Base-by-base conservation (phyloP, 2,797 vertebrate genomes). In the Falco columbarius region DNA sequence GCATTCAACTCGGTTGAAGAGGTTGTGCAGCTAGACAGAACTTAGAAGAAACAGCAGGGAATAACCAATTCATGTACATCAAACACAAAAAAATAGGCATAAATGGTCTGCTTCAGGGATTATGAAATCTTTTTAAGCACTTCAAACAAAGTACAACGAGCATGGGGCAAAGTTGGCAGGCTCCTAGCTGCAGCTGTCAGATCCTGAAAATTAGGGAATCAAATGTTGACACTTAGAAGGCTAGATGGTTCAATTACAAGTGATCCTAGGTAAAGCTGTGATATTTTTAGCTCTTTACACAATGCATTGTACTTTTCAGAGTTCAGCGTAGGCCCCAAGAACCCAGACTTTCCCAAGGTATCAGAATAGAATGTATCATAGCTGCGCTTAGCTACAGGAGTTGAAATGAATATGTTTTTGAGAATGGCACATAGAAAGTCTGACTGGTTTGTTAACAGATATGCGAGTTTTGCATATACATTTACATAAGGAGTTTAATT, bases 271-370 rank as follows among this genome's bases (percentile, higher is more conserved):
- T 96, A 97, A 98, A 97, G 96, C 95, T 68, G 89, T 27, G 96
- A 4, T 98, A 98, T 98, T 98, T 98, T 98, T 98, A 98, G 97
- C 96, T 77, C 77, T 93, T 94, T 97, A 95, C 97, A 96, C 89
- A 97, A 91, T 14, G 80, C 96, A 91, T 94, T 97, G 96, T 97
- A 36, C 96, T 98, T 94, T 94, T 34, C 74, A 91, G 96, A 97
- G 97, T 95, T 97, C 96, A 97, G 72, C 76, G 17, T n/a, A 92
- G 86, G 86, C 92, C 85, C n/a, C 34, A 68, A 59, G 95, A 74
- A 91, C 65, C 54, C 30, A 14, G 81, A 82, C 76, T 94, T 96
- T 92, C 94, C 86, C 74, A 54, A 62, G 95, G 76, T 82, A 71
- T 88, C 70, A 40, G 71, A 96, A 91, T 73, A 95, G 97, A 93